Evolutionary conservation across 1,140 invertebrate genomes (phyloP), one percentile per base, ranked within the genome.

Genomic region (Colletes latitarsis): DNA sequence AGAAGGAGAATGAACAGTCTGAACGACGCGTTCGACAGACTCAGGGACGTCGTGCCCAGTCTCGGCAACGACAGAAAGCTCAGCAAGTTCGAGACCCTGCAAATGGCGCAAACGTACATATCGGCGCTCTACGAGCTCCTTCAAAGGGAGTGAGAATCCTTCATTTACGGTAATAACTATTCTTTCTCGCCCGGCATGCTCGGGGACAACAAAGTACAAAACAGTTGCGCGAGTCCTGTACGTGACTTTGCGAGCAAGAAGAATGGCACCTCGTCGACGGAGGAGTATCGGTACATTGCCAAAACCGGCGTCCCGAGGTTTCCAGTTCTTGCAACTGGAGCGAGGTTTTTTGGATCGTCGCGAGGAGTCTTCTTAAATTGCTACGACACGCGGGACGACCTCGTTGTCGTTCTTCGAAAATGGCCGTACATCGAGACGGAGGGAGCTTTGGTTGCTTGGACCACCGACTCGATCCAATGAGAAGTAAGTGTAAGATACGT

Each of bases 51-150:
- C 12, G 96, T 98, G 43, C 97, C 97, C 0, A 95, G 95, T 72
- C 92, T 96, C 21, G 96, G 96, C 14, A 95, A 96, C 57, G 96
- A 98, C 86, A 95, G 96, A 77, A 97, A 97, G 89, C 92, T 98
- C 10, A 97, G 96, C 86, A 98, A 98, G 91, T 98, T 96, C 89
- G 97, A 98, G 91, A 98, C 97, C 0, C 92, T 98, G 8, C 97
- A 98, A 94, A 97, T 98, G 97, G 97, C 97, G 0, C 97, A 98
- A 88, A 97, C 95, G n/a, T 98, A 98, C 89, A 98, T 98, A 62
- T 91, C 94, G 0, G 96, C 96, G 0, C 92, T 97, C 6, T 94
- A 95, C 86, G 96, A 97, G 81, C 91, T 96, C 4, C 88, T 96
- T 15, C 90, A 91, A 55, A 82, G 90, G 43, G 89, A 91, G 73